Base-by-base conservation (phyloP, 2,797 vertebrate species). In the Megalops cyprinoides region DNA sequence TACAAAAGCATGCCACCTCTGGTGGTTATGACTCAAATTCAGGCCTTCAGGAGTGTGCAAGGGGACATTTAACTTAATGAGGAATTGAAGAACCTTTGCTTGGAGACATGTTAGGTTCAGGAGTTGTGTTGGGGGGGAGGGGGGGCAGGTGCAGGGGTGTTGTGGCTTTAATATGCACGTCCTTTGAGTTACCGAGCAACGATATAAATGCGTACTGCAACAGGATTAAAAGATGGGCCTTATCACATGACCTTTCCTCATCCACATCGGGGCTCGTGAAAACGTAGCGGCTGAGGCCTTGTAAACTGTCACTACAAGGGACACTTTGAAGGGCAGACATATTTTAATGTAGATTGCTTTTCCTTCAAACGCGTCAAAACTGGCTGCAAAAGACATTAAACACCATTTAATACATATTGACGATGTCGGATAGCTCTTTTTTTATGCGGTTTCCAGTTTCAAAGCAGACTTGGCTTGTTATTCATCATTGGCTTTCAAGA, bases 291-390 rank as follows among this genome's bases (percentile, higher is more conserved):
- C 62, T 23, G 65, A 42, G 49, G 80, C 78, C 82, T 77, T 80
- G 69, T 83, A 79, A 82, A 84, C 82, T 69, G 46, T 81, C 67
- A 74, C 75, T 74, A 77, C 48, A 25, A 79, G 74, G 60, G 81
- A 85, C 67, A 81, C 74, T 84, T 85, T 86, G 74, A 85, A 82
- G 81, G 84, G 81, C 81, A 81, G 81, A n/a, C 69, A 34, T 48
- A 48, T 84, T 82, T 84, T 48, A 85, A 83, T 85, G 82, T 81
- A 84, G 71, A 85, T 80, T 84, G 82, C 82, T 80, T 84, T 78
- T 74, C 65, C 48, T 78, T 82, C 67, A 42, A 42, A 71, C 46
- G 53, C 74, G 78, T 78, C 48, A 20, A 73, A 69, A 81, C 62
- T 51, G 28, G 79, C 80, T 56, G 77, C n/a, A 39, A 77, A 76